These are phyloP conservation scores for Chaetodon auriga DNA, from an alignment of 2,113 vertebrate species.

Conservation along the genomic window DNA sequence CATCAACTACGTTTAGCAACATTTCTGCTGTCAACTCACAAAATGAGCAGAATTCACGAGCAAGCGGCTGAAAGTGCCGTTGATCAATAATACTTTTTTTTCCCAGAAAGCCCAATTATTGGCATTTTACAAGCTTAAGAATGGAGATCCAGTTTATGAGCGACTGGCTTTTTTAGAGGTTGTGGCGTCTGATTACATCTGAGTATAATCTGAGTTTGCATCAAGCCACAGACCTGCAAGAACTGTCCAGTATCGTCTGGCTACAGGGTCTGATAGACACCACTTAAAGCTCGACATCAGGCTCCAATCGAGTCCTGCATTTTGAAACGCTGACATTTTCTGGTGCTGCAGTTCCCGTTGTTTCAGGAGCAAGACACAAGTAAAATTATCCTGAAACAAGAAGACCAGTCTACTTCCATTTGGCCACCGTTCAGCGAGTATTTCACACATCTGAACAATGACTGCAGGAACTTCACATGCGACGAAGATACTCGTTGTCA, in stretches of 20 bases:
- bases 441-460: constrained; percentile 23
- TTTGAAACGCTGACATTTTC: neutral
- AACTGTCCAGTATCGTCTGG: neutral
- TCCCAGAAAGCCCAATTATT: too few relatives aligned
- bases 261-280: neutral
- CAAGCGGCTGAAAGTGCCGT: neutral
- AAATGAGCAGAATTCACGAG: neutral
- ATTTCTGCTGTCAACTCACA: neutral
- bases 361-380: neutral
- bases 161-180: neutral
- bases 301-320: neutral
- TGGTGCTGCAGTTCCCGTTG: neutral
- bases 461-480: neutral
- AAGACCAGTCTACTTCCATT: neutral
- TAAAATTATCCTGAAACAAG: neutral
- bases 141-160: neutral
- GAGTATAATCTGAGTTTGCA: neutral
- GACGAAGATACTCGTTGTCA: constrained; percentile 3
- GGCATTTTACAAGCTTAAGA: too few relatives aligned
- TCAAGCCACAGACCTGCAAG: neutral
- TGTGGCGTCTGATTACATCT: neutral
- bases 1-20: neutral
- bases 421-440: neutral
- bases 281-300: too few relatives aligned
- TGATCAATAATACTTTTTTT: constrained; percentile 1